Evolutionary conservation across 2,113 vertebrate species (phyloP).

Genomic region (Seriola quinqueradiata): DNA sequence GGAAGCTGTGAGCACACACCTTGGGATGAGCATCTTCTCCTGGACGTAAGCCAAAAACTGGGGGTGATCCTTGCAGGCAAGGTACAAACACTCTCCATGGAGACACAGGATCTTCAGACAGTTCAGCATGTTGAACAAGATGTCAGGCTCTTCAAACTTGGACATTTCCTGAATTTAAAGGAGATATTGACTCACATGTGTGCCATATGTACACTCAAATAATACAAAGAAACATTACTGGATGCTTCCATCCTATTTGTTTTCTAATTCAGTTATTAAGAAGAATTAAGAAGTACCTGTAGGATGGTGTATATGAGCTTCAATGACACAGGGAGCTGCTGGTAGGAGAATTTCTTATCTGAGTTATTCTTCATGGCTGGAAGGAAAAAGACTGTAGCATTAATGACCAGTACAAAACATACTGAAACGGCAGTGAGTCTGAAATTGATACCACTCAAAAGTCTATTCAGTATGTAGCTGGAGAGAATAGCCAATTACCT

Average conservation of each 20-base stretch:
- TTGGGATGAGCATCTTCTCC: slow-evolving; percentile 97
- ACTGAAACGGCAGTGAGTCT: neutral
- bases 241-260: neutral
- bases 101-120: slow-evolving; percentile 97
- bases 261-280: slow-evolving; percentile 37
- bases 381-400: slow-evolving; percentile 41
- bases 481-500: neutral
- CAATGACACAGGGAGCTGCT: slow-evolving; percentile 95
- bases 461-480: neutral
- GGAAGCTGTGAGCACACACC: slow-evolving; percentile 73
- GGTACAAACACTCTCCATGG: slow-evolving; percentile 95
- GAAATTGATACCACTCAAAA: neutral
- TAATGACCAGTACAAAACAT: neutral
- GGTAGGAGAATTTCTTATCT: slow-evolving; percentile 95
- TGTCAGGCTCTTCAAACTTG: slow-evolving; percentile 98
- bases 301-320: slow-evolving; percentile 97
- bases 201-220: neutral
- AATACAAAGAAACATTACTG: neutral
- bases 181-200: neutral
- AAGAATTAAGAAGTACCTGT: slow-evolving; percentile 89
- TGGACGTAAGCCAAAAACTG: slow-evolving; percentile 96
- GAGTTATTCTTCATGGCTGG: slow-evolving; percentile 93
- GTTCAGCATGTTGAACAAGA: slow-evolving; percentile 98
- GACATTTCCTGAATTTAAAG: slow-evolving; percentile 91
- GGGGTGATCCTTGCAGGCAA: slow-evolving; percentile 93